Percentiles rank a stretch among this genome's conserved stretches.
Evolutionary conservation across 2,888 invertebrate species (phyloP).

Genomic region (Netelia virgata): DNA sequence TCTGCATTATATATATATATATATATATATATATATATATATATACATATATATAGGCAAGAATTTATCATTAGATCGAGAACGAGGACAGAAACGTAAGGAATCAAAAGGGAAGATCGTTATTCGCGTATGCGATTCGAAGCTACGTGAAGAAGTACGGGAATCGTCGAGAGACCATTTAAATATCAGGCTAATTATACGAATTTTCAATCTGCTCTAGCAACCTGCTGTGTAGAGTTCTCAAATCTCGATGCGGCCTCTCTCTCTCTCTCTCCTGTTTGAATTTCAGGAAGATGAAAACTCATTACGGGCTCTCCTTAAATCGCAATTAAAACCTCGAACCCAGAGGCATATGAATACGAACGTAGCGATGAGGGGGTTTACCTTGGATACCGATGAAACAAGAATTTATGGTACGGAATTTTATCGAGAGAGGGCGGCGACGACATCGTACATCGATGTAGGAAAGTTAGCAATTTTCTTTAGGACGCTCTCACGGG

Average conservation of each 20-base stretch:
- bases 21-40: neutral
- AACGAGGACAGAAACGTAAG: neutral
- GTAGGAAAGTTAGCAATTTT: neutral
- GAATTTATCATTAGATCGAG: slow-evolving; percentile 3
- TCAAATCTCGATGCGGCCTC: too few relatives aligned
- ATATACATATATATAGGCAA: neutral
- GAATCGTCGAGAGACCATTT: neutral
- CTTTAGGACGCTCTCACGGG: neutral
- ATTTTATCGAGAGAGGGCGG: slow-evolving; percentile 4
- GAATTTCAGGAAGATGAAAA: neutral
- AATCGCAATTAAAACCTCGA: neutral
- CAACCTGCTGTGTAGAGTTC: too few relatives aligned
- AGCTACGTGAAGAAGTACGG: neutral
- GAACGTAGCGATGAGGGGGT: neutral
- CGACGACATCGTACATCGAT: slow-evolving; percentile 7
- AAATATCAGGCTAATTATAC: neutral
- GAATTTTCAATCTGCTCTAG: too few relatives aligned
- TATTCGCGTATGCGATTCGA: neutral
- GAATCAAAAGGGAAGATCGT: neutral
- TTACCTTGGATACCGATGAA: slow-evolving; percentile 4
- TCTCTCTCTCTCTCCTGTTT: too few relatives aligned
- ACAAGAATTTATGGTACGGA: neutral
- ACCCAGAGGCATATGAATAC: neutral
- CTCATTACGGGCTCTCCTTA: neutral
- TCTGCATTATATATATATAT: neutral